Evolutionary conservation across 2,113 vertebrate genomes (phyloP), one percentile per base, ranked within the genome.

Genomic region (Nicator chloris): DNA sequence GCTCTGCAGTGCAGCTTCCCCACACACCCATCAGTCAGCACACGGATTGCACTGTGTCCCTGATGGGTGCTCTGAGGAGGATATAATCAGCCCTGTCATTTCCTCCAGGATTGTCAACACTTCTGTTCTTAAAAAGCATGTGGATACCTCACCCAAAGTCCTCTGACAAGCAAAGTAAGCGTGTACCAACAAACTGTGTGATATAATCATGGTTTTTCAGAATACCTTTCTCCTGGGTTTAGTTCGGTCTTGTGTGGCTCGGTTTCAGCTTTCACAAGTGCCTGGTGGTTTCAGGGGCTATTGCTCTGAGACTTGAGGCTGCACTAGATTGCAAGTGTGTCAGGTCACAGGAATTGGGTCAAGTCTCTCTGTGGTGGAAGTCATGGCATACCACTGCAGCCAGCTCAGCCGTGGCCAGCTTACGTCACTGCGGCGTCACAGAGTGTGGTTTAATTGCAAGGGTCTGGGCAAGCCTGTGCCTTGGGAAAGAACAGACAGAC

Each of bases 331-430:
- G 79, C 82, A 95, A 84, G 16, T 77, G 65, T 90, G 90, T 88
- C 71, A 94, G 88, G 95, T 96, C 92, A 94, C 69, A 49, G 68
- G 33, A 96, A 93, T 53, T 92, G 79, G 94, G 92, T 92, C 44
- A 37, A 40, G 49, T 90, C 82, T 53, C 90, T 88, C 71, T 47
- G 66, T 44, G 51, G 68, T 86, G 37, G 30, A 66, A 82, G 71
- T 64, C 82, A 44, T 35, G 70, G 59, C 60, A 49, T 78, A 22
- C 68, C 68, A 39, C 33, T 72, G 84, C 68, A 66, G 66, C 11
- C 93, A 93, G 61, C 60, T 75, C 78, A 86, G 35, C 69, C 27
- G 2, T 2, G 7, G 68, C 66, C 82, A 82, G 49, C 42, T 80
- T n/a, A 26, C 31, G 24, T 82, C 59, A 79, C 24, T 28, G 47